These are phyloP conservation scores for Agriopis aurantiaria DNA, from an alignment of 2,888 invertebrate genomes.

Conservation along the genomic window DNA sequence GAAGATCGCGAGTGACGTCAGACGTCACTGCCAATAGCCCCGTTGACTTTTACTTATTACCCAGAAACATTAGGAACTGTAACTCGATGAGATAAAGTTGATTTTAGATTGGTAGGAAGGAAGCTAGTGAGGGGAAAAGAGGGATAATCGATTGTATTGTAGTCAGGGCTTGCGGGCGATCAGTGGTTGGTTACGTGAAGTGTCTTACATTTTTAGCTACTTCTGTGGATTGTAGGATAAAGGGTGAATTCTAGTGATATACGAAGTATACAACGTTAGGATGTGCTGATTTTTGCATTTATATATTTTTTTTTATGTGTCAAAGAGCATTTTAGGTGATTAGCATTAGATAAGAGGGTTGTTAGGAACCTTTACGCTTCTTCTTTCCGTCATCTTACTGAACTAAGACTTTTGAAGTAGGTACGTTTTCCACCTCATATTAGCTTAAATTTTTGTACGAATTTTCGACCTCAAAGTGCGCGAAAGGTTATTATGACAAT, in stretches of 20 bases:
- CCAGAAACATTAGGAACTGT: conserved; percentile 22
- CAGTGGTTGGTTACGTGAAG: conserved; percentile 27
- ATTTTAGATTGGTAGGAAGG: conserved; percentile 5
- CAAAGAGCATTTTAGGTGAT: too few species aligned
- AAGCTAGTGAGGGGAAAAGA: conserved; percentile 48
- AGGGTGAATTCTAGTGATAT: conserved; percentile 3
- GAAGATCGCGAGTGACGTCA: conserved; percentile 66
- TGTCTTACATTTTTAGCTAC: conserved; percentile 9
- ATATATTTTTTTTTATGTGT: too few species aligned
- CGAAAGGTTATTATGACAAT: too few species aligned
- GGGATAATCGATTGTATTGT: conserved; percentile 60
- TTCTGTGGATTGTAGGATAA: conserved; percentile 11
- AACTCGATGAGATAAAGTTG: conserved; percentile 17
- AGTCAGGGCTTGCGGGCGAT: conserved; percentile 37
- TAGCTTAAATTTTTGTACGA: too few species aligned
- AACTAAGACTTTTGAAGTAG: too few species aligned
- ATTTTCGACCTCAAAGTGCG: too few species aligned
- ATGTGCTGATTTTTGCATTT: background rate
- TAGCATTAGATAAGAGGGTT: too few species aligned
- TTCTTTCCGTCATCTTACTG: too few species aligned
- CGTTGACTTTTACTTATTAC: conserved; percentile 41
- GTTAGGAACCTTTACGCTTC: too few species aligned
- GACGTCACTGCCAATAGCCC: conserved; percentile 62
- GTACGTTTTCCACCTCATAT: too few species aligned
- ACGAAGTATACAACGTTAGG: background rate